A percentile compares a stretch with the other conserved stretches of the same genome.
These are phyloP conservation scores for Scaptodrosophila lebanonensis DNA, from an alignment of 1,140 invertebrate genomes.

Conservation along the genomic window DNA sequence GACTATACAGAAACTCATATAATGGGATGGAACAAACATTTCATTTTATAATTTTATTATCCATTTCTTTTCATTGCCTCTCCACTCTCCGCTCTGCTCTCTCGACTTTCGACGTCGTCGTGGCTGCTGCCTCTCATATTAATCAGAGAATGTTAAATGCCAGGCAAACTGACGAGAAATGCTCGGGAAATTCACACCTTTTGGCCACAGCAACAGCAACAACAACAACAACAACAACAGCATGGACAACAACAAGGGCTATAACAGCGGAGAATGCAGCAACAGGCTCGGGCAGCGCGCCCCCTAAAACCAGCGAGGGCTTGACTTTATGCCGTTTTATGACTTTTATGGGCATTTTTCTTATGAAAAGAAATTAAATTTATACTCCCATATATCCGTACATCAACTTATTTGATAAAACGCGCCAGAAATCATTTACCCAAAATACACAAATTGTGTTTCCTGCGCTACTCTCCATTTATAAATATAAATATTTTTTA, in stretches of 20 bases:
- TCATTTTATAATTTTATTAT: constrained; percentile 67
- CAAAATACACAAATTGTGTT: constrained; percentile 64
- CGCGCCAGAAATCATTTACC: constrained; percentile 50
- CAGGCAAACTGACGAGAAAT: constrained; percentile 23
- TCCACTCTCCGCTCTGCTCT: constrained; percentile 36
- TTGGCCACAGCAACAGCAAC: constrained; percentile 56
- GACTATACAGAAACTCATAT: constrained; percentile 45
- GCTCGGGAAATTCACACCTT: constrained; percentile 59
- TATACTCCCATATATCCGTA: constrained; percentile 41
- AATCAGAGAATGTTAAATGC: constrained; percentile 25
- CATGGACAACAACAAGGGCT: constrained; percentile 13
- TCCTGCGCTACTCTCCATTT: not conserved
- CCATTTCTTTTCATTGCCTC: constrained; percentile 46
- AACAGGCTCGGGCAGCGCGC: too few relatives aligned
- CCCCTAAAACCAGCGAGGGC: too few relatives aligned
- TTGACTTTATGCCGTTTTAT: constrained; percentile 47
- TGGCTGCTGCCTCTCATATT: constrained; percentile 27
- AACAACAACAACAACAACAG: constrained; percentile 22
- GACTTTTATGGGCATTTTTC: constrained; percentile 64
- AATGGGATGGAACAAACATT: constrained; percentile 47
- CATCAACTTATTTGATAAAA: constrained; percentile 63
- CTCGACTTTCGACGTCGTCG: constrained; percentile 21
- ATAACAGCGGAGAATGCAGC: too few relatives aligned
- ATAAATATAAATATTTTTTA: too few relatives aligned
- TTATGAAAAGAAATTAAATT: constrained; percentile 68